phyloP scores from a whole-genome alignment of 2,113 vertebrate species.

The Daubentonia madagascariensis region DNA sequence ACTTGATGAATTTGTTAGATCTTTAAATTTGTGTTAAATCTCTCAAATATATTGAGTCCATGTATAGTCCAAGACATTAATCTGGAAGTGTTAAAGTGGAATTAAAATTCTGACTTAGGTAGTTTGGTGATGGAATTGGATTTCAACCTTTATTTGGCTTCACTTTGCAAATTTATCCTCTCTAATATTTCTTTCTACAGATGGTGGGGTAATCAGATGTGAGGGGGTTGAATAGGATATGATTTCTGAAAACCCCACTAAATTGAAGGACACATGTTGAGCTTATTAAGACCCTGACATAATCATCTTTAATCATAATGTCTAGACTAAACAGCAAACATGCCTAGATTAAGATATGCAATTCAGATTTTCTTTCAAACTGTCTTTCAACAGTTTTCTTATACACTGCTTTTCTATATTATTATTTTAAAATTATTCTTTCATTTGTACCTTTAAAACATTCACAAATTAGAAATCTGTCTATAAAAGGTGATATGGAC shows the following conservation, averaged over 20 bases:
- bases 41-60: background rate
- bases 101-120: background rate
- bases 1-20: background rate
- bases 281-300: constrained; percentile 63
- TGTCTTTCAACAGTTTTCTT: background rate
- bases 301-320: constrained; percentile 70
- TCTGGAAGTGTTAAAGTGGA: background rate
- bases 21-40: background rate
- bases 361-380: constrained; percentile 26
- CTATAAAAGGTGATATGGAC: background rate
- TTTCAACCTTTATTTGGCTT: constrained; percentile 33
- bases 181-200: constrained; percentile 38
- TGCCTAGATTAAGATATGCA: constrained; percentile 44
- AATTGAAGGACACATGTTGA: constrained; percentile 61
- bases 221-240: constrained; percentile 60
- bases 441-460: background rate
- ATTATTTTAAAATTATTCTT: constrained; percentile 56
- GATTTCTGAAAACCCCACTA: constrained; percentile 68
- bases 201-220: constrained; percentile 66
- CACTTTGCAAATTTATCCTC: background rate
- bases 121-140: background rate
- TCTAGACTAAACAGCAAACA: constrained; percentile 69
- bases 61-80: background rate
- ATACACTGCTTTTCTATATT: background rate
- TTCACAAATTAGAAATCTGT: background rate